Evolutionary conservation across 2,888 invertebrate species (phyloP), one percentile per base, ranked within the genome.

Genomic region (Epinotia ramella): DNA sequence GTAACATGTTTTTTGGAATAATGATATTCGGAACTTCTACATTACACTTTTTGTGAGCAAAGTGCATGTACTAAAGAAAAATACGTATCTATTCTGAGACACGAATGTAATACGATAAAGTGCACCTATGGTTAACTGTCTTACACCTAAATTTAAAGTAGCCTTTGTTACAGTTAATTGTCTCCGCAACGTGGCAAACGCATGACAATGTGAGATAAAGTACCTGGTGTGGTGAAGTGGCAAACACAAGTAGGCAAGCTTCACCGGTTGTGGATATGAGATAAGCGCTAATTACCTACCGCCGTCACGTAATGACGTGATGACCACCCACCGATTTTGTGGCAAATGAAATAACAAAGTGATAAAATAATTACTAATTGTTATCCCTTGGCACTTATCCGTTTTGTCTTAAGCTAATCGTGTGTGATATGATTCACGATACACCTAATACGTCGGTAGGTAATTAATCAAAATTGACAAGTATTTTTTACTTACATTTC

Each of bases 321-420:
- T 57, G 59, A 69, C 24, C 59, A 56, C 18, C 11, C 18, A 16
- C 57, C 24, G n/a, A 59, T 57, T 16, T 60, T 46, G 69, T 60
- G 46, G 44, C 59, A 66, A 33, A 66, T 28, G 16, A 44, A 46
- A 69, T 46, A 60, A 69, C 44, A 28, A 46, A 1, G n/a, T 12
- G 46, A 69, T 69, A 46, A 56, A 40, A 68, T 16, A 59, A 13
- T 16, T 59, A 18, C 24, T 44, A 68, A 44, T 68, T 20, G 40
- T 68, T 68, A 57, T 66, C 28, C 9, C 28, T 33, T 33, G 28
- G 5, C 53, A 13, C 3, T 18, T 53, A 53, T 66, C 66, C 11
- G 4, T n/a, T 53, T 28, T 28, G 11, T 49, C 49, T 2, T 33
- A 53, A 53, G 53, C 53, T 53, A 53, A n/a, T 53, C 53, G 53